Conservation (phyloP, 2,797 vertebrate genomes). For the Eidolon dupreanum region DNA sequence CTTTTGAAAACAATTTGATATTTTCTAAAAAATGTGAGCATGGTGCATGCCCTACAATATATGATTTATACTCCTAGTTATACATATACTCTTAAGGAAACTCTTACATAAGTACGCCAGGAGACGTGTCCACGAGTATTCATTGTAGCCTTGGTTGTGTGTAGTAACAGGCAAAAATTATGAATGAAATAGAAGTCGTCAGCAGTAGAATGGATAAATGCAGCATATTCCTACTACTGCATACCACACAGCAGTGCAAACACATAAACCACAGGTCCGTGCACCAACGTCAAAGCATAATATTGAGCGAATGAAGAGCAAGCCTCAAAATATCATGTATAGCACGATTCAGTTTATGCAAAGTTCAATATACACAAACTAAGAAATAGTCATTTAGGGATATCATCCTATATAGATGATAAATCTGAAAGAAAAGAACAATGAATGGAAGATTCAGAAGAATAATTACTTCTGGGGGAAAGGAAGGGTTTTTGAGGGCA, state of each 20-base stretch:
- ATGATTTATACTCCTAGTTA: not conserved
- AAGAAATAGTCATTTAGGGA: no score
- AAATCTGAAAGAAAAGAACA: not conserved
- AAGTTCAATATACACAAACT: not conserved
- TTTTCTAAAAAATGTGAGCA: not conserved
- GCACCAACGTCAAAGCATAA: not conserved
- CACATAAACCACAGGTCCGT: rapidly evolving
- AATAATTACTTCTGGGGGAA: not conserved
- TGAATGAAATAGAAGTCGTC: not conserved
- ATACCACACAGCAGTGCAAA: not conserved
- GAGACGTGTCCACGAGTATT: not conserved
- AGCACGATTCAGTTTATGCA: no score
- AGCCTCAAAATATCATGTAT: no score
- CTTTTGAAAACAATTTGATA: not conserved
- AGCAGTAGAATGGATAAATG: not conserved
- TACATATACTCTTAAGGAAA: not conserved
- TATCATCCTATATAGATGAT: not conserved
- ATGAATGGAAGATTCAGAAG: not conserved
- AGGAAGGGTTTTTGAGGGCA: no score
- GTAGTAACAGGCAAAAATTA: not conserved
- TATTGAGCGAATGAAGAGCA: not conserved
- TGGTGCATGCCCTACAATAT: not conserved
- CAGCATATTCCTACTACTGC: not conserved
- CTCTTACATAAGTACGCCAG: no score
- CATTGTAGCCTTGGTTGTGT: no score